Percentiles rank a stretch among this genome's conserved stretches.
These are phyloP conservation scores for Agrilus planipennis DNA, from an alignment of 1,140 invertebrate species.

Conservation along the genomic window DNA sequence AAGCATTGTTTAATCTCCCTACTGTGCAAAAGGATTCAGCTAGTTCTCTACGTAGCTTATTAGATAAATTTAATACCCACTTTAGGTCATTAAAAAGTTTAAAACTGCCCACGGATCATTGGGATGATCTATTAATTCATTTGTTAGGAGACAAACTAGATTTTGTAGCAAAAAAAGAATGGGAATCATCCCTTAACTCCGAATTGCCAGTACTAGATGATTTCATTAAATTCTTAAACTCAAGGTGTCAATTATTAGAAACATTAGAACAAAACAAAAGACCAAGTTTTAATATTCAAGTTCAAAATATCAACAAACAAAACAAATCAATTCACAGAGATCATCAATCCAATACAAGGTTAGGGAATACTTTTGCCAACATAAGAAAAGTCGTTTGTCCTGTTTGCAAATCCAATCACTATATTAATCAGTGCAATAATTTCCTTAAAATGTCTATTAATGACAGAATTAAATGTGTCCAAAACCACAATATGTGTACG, in stretches of 20 bases:
- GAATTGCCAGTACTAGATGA: neutral
- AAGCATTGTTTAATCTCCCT: too few species aligned
- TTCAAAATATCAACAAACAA: neutral
- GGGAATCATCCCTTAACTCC: constrained; percentile 4
- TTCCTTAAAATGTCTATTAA: neutral
- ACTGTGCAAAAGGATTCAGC: too few species aligned
- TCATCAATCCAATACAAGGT: neutral
- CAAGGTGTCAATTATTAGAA: neutral
- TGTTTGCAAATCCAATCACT: neutral
- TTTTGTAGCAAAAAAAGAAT: constrained; percentile 7
- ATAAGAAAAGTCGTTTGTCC: neutral
- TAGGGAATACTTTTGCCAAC: neutral
- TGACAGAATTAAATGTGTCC: neutral
- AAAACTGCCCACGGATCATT: neutral
- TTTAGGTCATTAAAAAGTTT: too few species aligned
- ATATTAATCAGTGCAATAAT: neutral
- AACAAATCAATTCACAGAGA: neutral
- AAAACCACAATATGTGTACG: neutral
- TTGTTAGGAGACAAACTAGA: constrained; percentile 12
- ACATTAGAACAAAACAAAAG: neutral
- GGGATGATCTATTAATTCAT: constrained; percentile 9
- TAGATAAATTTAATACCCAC: too few species aligned
- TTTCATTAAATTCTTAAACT: constrained; percentile 5
- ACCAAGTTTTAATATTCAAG: neutral
- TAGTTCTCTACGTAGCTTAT: too few species aligned